Base-by-base conservation (phyloP, 2,888 invertebrate genomes). In the Metopia argyrocephala region DNA sequence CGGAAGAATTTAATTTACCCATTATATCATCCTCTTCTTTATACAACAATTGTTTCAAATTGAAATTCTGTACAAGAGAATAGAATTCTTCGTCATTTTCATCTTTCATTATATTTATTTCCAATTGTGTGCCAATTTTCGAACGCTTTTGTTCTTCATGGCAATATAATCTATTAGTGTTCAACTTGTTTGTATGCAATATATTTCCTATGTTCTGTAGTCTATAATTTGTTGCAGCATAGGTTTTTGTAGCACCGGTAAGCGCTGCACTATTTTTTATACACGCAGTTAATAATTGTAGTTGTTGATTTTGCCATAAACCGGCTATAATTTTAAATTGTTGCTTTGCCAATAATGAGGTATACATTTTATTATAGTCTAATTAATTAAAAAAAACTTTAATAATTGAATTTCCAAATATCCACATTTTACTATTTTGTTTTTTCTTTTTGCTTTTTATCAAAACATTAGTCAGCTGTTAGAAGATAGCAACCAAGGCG, bases 241-340 rank as follows among this genome's bases (percentile, higher is more conserved):
- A 54, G 18, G 50, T 65, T 20, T 18, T 23, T 5, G 25, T 27
- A 12, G 21, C 38, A 15, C 15, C n/a, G 50, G 5, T 65, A 25
- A 15, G 82, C 45, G 56, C 6, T 28, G 23, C 81, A 31, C 76
- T 71, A 15, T 78, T 83, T 62, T 79, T 68, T 27, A 84, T 79
- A 28, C 78, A 65, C 18, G 79, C 70, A 1, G 79, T 76, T 23
- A 83, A 50, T 45, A 84, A 52, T 21, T 82, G 83, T 1, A 86
- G 54, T 56, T 86, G 85, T 21, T 84, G 84, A 12, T 82, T 71
- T 65, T 83, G 84, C 50, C 71, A 48, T 9, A 85, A 54, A 31
- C 84, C 79, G 23, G 75, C 80, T 12, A 85, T n/a, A 48, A 68
- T 79, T 74, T 85, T 87, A 68, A 84, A 82, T 79, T 85, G 85